A percentile compares a stretch with the other conserved stretches of the same genome.
phyloP scores from a whole-genome alignment of 2,113 vertebrate genomes.

The Crotophaga sulcirostris region DNA sequence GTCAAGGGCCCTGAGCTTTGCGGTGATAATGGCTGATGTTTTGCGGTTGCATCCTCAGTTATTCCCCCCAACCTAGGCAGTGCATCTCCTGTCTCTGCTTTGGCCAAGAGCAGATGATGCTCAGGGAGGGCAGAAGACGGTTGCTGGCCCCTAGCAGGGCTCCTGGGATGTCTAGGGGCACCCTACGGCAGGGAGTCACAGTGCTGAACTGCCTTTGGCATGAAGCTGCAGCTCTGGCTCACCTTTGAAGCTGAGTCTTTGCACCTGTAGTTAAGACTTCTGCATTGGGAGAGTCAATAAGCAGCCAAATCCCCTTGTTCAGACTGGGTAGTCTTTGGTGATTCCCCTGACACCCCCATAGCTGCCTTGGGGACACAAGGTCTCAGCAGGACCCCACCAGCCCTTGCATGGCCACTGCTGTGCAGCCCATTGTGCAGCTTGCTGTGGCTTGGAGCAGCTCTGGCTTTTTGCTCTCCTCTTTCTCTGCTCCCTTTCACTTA shows the following conservation, averaged over 20 bases:
- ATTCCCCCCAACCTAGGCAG: background rate
- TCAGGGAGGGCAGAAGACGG: background rate
- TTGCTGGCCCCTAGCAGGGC: background rate
- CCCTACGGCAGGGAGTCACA: fast-evolving
- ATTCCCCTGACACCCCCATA: background rate
- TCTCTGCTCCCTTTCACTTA: background rate
- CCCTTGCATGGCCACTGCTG: background rate
- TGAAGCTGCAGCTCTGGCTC: background rate
- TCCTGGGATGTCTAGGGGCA: background rate
- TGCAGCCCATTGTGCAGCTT: background rate
- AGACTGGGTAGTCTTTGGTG: background rate
- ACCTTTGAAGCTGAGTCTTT: background rate
- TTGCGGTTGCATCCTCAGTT: background rate
- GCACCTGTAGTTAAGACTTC: background rate
- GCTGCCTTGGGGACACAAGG: background rate
- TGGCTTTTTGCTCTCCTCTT: background rate
- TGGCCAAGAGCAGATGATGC: background rate
- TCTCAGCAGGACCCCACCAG: background rate
- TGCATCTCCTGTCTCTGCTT: fast-evolving
- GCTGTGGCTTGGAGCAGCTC: background rate
- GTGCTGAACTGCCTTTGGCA: fast-evolving
- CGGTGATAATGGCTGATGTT: background rate
- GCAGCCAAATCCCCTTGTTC: background rate
- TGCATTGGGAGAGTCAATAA: background rate
- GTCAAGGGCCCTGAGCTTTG: background rate